These are phyloP conservation scores for Amblyjoppa fuscipennis DNA, from an alignment of 2,888 invertebrate species.

Conservation along the genomic window DNA sequence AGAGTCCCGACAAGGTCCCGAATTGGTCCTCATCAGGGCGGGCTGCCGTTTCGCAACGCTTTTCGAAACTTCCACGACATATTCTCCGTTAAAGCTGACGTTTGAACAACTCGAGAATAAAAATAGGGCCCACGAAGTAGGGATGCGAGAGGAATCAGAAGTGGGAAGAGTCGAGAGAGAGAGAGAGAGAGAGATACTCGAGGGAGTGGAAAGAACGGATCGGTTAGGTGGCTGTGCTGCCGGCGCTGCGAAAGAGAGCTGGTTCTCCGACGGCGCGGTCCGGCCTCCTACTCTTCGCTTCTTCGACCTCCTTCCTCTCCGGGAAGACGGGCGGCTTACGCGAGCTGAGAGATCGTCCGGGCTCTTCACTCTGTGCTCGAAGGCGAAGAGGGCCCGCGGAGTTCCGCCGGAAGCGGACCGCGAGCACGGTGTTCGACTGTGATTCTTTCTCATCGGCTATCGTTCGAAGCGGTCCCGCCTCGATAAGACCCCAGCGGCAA, in stretches of 20 bases:
- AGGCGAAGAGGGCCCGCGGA: conserved; percentile 69
- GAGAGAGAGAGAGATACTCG: conserved; percentile 5
- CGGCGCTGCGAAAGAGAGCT: conserved; percentile 46
- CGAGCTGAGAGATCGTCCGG: conserved; percentile 53
- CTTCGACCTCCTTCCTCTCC: conserved; percentile 58
- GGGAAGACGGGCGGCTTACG: conserved; percentile 31
- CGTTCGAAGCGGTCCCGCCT: not conserved
- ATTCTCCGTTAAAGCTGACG: not conserved
- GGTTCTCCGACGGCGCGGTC: conserved; percentile 32
- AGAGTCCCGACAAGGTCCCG: too few relatives aligned
- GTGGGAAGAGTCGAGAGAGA: not conserved
- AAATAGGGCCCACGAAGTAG: conserved; percentile 33
- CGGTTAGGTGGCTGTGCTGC: conserved; percentile 21
- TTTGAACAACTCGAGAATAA: not conserved
- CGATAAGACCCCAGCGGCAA: not conserved
- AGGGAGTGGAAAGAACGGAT: conserved; percentile 28
- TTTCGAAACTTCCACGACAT: not conserved
- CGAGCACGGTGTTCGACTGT: conserved; percentile 11
- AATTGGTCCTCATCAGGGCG: too few relatives aligned
- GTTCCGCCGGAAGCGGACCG: conserved; percentile 70
- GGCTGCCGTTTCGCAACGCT: too few relatives aligned
- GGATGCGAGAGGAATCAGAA: conserved; percentile 30
- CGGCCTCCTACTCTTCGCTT: conserved; percentile 53
- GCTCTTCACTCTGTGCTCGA: conserved; percentile 67
- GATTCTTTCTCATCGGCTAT: conserved; percentile 3